Base-by-base conservation (phyloP, 2,113 vertebrate genomes). In the Heteronetta atricapilla region DNA sequence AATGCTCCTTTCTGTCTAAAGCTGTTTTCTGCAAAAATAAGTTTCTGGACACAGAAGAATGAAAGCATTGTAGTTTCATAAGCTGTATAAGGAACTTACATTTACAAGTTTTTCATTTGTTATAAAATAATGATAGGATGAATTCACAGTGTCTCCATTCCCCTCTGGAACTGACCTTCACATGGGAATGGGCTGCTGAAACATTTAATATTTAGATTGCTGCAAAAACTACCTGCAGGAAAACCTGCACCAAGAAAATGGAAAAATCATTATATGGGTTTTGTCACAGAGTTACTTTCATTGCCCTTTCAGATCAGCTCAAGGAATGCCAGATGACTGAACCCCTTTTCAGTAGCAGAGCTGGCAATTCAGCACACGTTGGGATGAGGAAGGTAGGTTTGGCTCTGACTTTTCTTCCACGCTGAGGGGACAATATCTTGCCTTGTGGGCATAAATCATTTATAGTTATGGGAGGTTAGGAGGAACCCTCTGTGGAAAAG, bases 111-210 rank as follows among this genome's bases (percentile, higher is more conserved):
- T 93, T 95, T 82, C 67, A 50, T 60, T 93, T 0, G 38, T 90
- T 97, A 78, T 92, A 86, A 92, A 94, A 80, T 44, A 14, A 56
- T 94, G 93, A 95, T 95, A 80, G 62, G 60, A 59, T 96, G 85
- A 97, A 97, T 86, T 95, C 62, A 89, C 62, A 88, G 82, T 96
- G 94, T 63, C 77, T 89, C 75, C 40, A 1, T 92, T 96, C 22
- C 73, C 88, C 94, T 94, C 92, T 88, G 90, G 89, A 94, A 86
- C 82, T 94, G 90, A 96, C 86, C 92, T 96, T 84, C 95, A 94
- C 75, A 46, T 56, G 34, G 88, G 78, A 94, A 88, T 0, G 5
- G 93, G 40, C 74, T 90, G 68, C 81, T 63, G 79, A 94, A 88
- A 60, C 83, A 89, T 95, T 88, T 80, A 77, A 66, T 90, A 26